Conservation (phyloP, 1,140 invertebrate genomes). For the Sycophaga agraensis region DNA sequence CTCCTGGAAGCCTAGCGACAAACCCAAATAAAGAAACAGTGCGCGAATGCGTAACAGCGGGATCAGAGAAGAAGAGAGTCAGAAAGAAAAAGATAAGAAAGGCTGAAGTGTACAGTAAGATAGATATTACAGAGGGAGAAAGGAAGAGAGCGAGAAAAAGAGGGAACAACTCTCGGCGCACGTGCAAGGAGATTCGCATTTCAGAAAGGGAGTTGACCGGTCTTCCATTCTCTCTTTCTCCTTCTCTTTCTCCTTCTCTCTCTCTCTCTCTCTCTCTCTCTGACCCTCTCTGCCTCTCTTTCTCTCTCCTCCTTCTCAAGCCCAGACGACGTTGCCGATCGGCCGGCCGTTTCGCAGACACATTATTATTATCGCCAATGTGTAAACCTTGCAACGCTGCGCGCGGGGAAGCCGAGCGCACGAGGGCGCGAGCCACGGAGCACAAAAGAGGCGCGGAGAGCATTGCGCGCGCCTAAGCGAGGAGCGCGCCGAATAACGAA, state of each 20-base stretch:
- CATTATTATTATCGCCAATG: constrained; percentile 18
- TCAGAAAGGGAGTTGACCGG: constrained; percentile 17
- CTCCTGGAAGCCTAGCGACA: no score
- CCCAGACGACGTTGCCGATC: constrained; percentile 14
- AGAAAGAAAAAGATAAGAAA: not conserved
- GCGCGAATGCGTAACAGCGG: not conserved
- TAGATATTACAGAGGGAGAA: constrained; percentile 6
- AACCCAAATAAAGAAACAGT: not conserved
- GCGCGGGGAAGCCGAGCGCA: not conserved
- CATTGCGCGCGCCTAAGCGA: no score
- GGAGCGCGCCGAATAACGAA: not conserved
- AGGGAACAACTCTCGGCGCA: no score
- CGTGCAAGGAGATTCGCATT: constrained; percentile 26
- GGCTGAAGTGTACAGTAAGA: not conserved
- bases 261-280: not conserved
- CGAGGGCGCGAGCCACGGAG: not conserved
- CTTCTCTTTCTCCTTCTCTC: not conserved
- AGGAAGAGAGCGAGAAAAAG: not conserved
- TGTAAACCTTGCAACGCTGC: constrained; percentile 19
- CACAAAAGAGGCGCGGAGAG: no score
- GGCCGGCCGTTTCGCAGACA: constrained; percentile 2
- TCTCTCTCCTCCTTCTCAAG: not conserved
- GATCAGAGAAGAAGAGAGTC: not conserved
- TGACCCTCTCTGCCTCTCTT: not conserved
- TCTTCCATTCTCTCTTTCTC: not conserved